Evolutionary conservation across 2,888 invertebrate genomes (phyloP), one percentile per base, ranked within the genome.

Genomic region (Trachelus tabidus): DNA sequence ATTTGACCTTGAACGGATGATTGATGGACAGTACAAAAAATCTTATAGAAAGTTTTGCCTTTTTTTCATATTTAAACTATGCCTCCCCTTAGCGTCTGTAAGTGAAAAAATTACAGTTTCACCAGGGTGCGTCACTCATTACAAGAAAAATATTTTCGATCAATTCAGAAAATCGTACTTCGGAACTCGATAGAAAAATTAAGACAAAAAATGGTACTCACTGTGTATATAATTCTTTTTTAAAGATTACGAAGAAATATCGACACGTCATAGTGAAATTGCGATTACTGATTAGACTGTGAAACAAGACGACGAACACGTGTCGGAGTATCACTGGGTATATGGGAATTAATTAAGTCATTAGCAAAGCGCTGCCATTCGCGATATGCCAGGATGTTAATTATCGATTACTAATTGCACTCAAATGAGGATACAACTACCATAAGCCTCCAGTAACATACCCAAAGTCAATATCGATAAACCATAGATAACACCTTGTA

Each of bases 331-430:
- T 23, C 40, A 56, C 9, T 56, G 1, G 40, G 40, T 56, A 56
- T 77, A 77, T 75, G 83, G 73, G 76, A 83, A 84, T 86, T 87
- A 87, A 86, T 86, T 83, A 83, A 86, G 83, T 80, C 81, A 80
- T 82, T 82, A 80, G 76, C 77, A 81, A 81, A 75, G 78, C 78
- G 77, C 75, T 77, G 73, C 79, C 78, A 69, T 75, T 75, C 71
- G 73, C 71, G 76, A 76, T 23, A 75, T 68, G 34, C 34, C 73
- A 56, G 40, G 40, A 56, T 82, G 83, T 85, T 83, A 84, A 86
- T 84, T 84, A 83, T 85, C 84, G 83, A 83, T 83, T 83, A 81
- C 83, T 84, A 87, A 87, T 87, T 87, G 83, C 82, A 82, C 79
- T 81, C 82, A 83, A 40, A 40, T 4, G 40, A 15, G 40, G 40